These are phyloP conservation scores for Elgaria multicarinata DNA, from an alignment of 2,113 vertebrate genomes.

Conservation along the genomic window DNA sequence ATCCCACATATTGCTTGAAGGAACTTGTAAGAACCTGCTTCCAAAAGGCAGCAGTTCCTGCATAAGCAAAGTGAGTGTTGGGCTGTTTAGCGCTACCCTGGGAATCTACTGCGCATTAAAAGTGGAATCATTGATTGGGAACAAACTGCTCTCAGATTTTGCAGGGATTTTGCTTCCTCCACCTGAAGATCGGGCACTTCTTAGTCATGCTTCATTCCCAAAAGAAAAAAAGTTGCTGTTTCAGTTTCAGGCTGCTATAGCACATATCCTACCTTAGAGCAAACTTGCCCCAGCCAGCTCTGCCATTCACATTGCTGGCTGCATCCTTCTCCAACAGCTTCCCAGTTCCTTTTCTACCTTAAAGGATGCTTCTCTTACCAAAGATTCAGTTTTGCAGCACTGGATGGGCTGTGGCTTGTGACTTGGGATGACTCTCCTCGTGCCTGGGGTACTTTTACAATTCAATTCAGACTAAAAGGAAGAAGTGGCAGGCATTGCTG, in stretches of 20 bases:
- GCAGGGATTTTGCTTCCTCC: background rate
- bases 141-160: background rate
- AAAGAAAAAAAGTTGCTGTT: background rate
- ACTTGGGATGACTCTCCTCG: background rate
- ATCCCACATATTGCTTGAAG: background rate
- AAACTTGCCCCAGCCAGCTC: background rate
- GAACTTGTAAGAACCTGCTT: background rate
- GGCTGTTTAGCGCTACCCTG: background rate
- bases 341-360: background rate
- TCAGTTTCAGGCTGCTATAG: background rate
- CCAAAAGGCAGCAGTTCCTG: too few relatives aligned
- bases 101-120: conserved; percentile 5
- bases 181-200: background rate
- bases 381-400: conserved; percentile 6
- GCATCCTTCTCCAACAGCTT: background rate
- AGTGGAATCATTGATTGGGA: background rate
- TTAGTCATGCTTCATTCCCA: background rate
- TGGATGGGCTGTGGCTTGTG: background rate
- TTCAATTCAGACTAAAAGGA: background rate
- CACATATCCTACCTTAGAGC: background rate
- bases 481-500: background rate
- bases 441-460: background rate
- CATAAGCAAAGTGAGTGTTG: too few relatives aligned
- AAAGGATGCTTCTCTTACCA: background rate
- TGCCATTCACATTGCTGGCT: conserved; percentile 3